Evolutionary conservation across 2,888 invertebrate genomes (phyloP), one percentile per base, ranked within the genome.

Genomic region (Cyrtodaria siliqua): DNA sequence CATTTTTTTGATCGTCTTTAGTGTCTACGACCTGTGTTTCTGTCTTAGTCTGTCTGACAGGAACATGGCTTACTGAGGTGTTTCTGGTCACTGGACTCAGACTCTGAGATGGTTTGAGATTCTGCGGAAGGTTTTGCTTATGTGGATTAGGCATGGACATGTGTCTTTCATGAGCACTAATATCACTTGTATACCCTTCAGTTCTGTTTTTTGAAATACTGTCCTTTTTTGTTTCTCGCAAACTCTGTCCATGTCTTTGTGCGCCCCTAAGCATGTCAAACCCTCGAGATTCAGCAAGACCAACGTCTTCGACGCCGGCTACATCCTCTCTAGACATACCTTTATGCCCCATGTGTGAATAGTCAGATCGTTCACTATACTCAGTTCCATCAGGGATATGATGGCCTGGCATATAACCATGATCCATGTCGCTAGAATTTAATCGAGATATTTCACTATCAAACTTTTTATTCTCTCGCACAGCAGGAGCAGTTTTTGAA

Each of bases 321-420:
- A 86, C 67, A 62, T 84, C 81, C 47, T 86, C 85, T 18, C 87
- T 53, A n/a, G 80, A 69, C 68, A 79, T 63, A 29, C 80, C 83
- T 26, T 77, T 80, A 26, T 82, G 75, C 26, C 82, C 71, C 27
- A 83, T 76, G 53, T 83, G 79, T n/a, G 79, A 56, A 33, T 81
- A 78, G 50, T 85, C 83, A 1, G 86, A 82, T 12, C 72, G 66
- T 24, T 81, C 71, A 61, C 85, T 86, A 64, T 86, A 86, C 26
- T 86, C 86, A 9, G 84, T 88, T 16, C 87, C 86, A 75, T 88
- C 86, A 1, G 87, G 86, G 8, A 86, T 81, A 50, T 88, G 87
- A 63, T 88, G 87, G 6, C 83, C 87, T 0, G 80, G 82, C 64
- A 81, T 68, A 42, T 73, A 78, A 1, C 83, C 86, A 55, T 78